These are phyloP conservation scores for Thelohanellus kitauei DNA, from an alignment of 30 jellyfish, hydroid and myxozoan genomes.

Conservation along the genomic window DNA sequence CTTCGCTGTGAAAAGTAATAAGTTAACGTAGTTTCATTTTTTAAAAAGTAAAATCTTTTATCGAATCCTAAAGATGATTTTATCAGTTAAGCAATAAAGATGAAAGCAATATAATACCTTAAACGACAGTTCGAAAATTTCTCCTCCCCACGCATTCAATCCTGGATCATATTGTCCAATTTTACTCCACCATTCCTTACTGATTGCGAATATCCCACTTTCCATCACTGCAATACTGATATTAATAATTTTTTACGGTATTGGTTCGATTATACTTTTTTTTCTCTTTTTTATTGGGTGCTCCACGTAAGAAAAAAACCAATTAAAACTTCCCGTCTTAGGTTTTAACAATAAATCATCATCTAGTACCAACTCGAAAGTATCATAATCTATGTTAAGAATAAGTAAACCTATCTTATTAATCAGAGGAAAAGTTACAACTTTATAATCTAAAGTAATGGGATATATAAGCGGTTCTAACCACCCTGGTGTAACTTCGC, in stretches of 20 bases:
- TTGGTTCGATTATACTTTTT: too few species aligned
- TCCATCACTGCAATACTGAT: constrained; percentile 93
- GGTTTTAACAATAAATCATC: too few species aligned
- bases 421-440: constrained; percentile 62
- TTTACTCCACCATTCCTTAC: constrained; percentile 34
- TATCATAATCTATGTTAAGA: constrained; percentile 48
- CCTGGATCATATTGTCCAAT: constrained; percentile 91
- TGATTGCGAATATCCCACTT: constrained; percentile 79
- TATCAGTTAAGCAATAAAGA: too few species aligned
- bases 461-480: constrained; percentile 32
- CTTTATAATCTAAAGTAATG: constrained; percentile 15
- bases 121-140: constrained; percentile 57
- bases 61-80: too few species aligned
- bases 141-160: constrained; percentile 98
- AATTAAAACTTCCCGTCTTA: constrained; percentile 58
- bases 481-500: constrained; percentile 89
- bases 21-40: too few species aligned
- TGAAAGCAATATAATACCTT: too few species aligned
- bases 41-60: too few species aligned
- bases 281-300: too few species aligned
- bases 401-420: constrained; percentile 8
- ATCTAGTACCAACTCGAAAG: constrained; percentile 29
- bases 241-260: too few species aligned
- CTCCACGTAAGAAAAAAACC: constrained; percentile 81
- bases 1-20: too few species aligned